Base-by-base conservation (phyloP, 2,888 invertebrate genomes). In the Gymnocheta viridis region DNA sequence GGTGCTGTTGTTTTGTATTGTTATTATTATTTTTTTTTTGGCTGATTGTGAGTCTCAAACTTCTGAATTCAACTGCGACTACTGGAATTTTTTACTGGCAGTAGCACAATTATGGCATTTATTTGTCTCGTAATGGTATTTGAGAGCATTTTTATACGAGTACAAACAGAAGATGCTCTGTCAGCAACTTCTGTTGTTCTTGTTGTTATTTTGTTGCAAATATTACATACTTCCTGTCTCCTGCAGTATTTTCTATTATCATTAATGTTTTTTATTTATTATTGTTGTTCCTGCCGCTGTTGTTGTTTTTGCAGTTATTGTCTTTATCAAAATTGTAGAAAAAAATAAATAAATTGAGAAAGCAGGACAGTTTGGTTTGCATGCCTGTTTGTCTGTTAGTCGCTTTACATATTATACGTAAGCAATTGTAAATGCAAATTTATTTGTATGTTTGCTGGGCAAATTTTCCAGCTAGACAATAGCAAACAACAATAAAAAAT, bases 221-320 rank as follows among this genome's bases (percentile, higher is more conserved):
- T 84, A 72, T 77, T 81, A 81, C 84, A 81, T 69, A 78, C 77
- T 73, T 84, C 81, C 77, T 81, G 81, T 84, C 81, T 81, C 73
- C 76, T 83, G 76, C 76, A 80, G 76, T 66, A 67, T 44, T 47
- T 74, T 69, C 32, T 74, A 54, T 74, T 74, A 60, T 74, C n/a
- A 47, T 72, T 38, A 24, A 38, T 60, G 27, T 49, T 35, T 29
- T 62, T 49, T 60, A 54, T 67, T 47, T 58, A 32, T 66, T 24
- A 27, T 67, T 47, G 49, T 58, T 67, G 67, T 76, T 77, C 14
- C 54, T 70, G 10, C 27, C 7, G 14, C 38, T 60, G 41, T 56
- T 69, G 49, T 41, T 49, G 35, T 60, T 41, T n/a, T 44, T 56
- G 19, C 6, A 27, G 12, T 54, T 60, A 69, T 60, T 69, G 49